Percentiles rank a stretch among this genome's conserved stretches.
phyloP scores from a whole-genome alignment of 2,113 vertebrate genomes.

The Elachura formosa region DNA sequence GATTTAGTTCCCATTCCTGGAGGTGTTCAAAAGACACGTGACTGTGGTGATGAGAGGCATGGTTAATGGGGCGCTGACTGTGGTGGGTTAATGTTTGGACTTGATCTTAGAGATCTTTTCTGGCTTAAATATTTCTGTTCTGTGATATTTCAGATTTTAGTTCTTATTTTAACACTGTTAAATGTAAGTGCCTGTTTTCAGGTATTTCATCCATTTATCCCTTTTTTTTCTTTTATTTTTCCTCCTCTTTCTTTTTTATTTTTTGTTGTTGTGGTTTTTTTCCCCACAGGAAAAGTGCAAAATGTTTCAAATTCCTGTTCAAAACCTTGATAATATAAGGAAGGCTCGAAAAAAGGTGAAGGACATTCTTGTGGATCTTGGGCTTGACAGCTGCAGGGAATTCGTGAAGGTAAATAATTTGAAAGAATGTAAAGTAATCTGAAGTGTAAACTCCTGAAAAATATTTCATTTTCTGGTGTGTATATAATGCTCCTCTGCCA shows the following conservation, averaged over 20 bases:
- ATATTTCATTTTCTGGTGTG: background rate
- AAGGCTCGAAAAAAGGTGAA: conserved; percentile 86
- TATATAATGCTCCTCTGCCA: background rate
- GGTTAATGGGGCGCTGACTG: background rate
- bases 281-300: conserved; percentile 63
- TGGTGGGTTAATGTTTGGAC: background rate
- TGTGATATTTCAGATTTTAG: background rate
- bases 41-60: background rate
- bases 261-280: background rate
- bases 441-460: background rate
- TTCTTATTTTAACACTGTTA: background rate
- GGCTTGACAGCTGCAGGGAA: conserved; percentile 81
- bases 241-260: background rate
- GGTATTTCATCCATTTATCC: background rate
- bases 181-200: background rate
- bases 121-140: background rate
- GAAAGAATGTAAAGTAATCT: background rate
- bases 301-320: conserved; percentile 89
- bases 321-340: conserved; percentile 83
- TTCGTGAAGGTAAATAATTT: conserved; percentile 75
- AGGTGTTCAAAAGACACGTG: background rate
- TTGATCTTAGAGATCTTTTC: background rate
- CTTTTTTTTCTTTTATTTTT: background rate
- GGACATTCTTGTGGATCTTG: conserved; percentile 82
- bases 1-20: background rate